Evolutionary conservation across 1,140 invertebrate species (phyloP).

Genomic region (Magallana angulata): DNA sequence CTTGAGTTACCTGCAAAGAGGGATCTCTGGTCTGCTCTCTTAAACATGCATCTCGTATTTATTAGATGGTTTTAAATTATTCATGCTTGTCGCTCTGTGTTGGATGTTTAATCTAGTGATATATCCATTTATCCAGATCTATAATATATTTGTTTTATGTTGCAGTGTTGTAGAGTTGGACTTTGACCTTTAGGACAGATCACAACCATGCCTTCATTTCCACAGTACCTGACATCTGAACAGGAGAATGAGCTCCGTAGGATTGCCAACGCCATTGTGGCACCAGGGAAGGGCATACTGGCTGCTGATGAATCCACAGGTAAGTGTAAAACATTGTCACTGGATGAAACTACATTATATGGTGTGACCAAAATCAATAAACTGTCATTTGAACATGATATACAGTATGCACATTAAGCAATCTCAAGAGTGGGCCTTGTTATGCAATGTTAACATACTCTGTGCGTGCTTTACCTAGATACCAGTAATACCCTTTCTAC

Average conservation of each 20-base stretch:
- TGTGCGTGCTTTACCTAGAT: too few relatives aligned
- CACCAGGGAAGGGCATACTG: conserved; percentile 89
- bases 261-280: conserved; percentile 90
- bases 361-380: too few relatives aligned
- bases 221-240: conserved; percentile 88
- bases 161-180: background rate
- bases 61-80: background rate
- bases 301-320: conserved; percentile 84
- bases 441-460: too few relatives aligned
- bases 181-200: background rate
- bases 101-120: background rate
- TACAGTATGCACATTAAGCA: too few relatives aligned
- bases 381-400: too few relatives aligned
- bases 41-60: background rate
- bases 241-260: conserved; percentile 92
- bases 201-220: conserved; percentile 66
- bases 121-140: background rate
- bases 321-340: conserved; percentile 54
- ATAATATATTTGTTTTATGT: background rate
- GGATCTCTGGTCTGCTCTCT: background rate
- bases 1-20: background rate
- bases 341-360: too few relatives aligned
- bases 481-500: too few relatives aligned
- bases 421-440: too few relatives aligned
- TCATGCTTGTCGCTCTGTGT: too few relatives aligned